phyloP scores from a whole-genome alignment of 53 echinoderm and acorn worm species.

The Echinometra lucunter region DNA sequence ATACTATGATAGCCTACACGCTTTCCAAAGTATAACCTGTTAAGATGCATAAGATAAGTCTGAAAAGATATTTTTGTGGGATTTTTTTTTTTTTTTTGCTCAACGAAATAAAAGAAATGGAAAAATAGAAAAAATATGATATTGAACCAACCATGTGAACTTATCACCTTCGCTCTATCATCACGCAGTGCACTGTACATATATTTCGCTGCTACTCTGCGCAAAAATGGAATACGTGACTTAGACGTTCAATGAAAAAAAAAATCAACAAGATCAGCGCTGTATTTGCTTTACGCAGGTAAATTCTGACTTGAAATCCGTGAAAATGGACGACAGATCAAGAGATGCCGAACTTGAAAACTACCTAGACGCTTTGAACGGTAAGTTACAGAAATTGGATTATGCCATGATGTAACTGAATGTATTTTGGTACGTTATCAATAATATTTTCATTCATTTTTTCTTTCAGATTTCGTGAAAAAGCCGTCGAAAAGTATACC shows the following conservation, averaged over 20 bases:
- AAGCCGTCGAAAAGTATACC: conserved; percentile 91
- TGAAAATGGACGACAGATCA: conserved; percentile 43
- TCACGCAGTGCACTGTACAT: not conserved
- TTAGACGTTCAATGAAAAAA: not conserved
- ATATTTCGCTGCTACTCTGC: conserved; percentile 15
- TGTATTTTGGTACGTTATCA: not conserved
- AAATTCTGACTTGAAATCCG: not conserved
- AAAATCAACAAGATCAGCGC: conserved; percentile 37
- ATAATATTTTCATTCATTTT: not conserved
- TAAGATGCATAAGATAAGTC: no score
- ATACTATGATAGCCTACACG: no score
- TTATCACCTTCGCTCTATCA: no score
- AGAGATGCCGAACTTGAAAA: conserved; percentile 68
- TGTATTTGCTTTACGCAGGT: conserved; percentile 12
- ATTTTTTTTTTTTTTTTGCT: no score
- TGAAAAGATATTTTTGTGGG: no score
- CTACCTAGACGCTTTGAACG: conserved; percentile 82
- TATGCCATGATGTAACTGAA: not conserved
- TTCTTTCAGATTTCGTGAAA: conserved; percentile 83
- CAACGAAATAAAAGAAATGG: no score
- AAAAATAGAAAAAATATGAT: no score
- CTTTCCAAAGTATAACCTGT: no score
- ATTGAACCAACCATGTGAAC: no score
- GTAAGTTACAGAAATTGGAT: conserved; percentile 54
- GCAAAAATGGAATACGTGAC: not conserved